phyloP scores from a whole-genome alignment of 2,113 vertebrate species.

The Leucoraja erinaceus region DNA sequence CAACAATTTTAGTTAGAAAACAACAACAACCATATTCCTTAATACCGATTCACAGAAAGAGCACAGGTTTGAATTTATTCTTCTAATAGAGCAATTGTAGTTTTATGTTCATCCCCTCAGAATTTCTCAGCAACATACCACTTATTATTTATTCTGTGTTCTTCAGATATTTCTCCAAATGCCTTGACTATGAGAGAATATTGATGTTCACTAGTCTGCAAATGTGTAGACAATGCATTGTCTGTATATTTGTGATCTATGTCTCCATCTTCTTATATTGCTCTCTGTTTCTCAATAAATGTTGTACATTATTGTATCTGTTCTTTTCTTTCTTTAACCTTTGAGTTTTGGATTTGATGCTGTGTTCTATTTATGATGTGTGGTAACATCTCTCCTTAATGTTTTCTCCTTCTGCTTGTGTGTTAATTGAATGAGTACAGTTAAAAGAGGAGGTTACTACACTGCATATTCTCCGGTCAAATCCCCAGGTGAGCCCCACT shows the following conservation, averaged over 20 bases:
- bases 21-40: neutral
- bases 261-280: slow-evolving; percentile 5
- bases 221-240: neutral
- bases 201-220: neutral
- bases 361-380: slow-evolving; percentile 48
- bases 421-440: slow-evolving; percentile 65
- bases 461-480: slow-evolving; percentile 77
- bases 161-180: neutral
- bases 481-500: slow-evolving; percentile 81
- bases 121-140: neutral
- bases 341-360: slow-evolving; percentile 28
- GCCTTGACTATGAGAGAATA: neutral
- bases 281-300: slow-evolving; percentile 24
- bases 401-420: slow-evolving; percentile 51
- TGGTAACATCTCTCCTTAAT: slow-evolving; percentile 61
- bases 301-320: neutral
- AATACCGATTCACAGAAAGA: neutral
- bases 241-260: slow-evolving; percentile 27
- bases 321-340: slow-evolving; percentile 20
- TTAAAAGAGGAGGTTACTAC: slow-evolving; percentile 70
- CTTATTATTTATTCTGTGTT: neutral
- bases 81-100: neutral
- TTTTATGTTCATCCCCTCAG: neutral
- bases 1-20: neutral
- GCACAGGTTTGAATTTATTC: neutral